A percentile compares a stretch with the other conserved stretches of the same genome.
Evolutionary conservation across 1,140 invertebrate genomes (phyloP).

Genomic region (Acromyrmex echinatior): DNA sequence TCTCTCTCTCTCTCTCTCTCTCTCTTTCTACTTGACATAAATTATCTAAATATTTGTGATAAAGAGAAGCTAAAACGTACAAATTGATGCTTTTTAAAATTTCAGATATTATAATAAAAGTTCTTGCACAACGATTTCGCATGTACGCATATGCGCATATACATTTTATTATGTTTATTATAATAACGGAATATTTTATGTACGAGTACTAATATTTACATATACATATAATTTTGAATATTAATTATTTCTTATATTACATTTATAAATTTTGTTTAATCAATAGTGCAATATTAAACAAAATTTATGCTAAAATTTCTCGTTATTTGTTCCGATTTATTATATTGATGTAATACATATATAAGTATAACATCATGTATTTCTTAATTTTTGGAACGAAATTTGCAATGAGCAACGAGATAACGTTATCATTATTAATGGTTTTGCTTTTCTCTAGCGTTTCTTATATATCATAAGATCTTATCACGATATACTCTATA

Average conservation of each 20-base stretch:
- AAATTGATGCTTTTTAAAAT: too few species aligned
- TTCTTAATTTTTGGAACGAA: conserved; percentile 42
- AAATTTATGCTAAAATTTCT: too few species aligned
- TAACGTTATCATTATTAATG: conserved; percentile 39
- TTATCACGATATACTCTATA: conserved; percentile 46
- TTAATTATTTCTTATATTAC: not conserved
- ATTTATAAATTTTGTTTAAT: conserved; percentile 5
- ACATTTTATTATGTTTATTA: not conserved
- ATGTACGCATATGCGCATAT: too few species aligned
- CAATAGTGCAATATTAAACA: too few species aligned
- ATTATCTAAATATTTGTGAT: too few species aligned
- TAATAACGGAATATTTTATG: not conserved
- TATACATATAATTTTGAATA: not conserved
- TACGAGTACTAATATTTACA: not conserved
- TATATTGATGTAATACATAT: not conserved
- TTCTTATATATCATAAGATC: conserved; percentile 28
- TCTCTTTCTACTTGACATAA: not conserved
- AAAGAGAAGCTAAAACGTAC: too few species aligned
- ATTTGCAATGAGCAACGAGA: conserved; percentile 10
- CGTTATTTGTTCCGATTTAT: too few species aligned
- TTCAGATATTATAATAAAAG: too few species aligned
- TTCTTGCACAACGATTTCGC: too few species aligned
- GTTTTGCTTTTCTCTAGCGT: conserved; percentile 46
- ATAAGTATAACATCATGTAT: conserved; percentile 47
- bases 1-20: too few species aligned